Evolutionary conservation across 2,888 invertebrate genomes (phyloP), one percentile per base, ranked within the genome.

Genomic region (Sturmia bella): DNA sequence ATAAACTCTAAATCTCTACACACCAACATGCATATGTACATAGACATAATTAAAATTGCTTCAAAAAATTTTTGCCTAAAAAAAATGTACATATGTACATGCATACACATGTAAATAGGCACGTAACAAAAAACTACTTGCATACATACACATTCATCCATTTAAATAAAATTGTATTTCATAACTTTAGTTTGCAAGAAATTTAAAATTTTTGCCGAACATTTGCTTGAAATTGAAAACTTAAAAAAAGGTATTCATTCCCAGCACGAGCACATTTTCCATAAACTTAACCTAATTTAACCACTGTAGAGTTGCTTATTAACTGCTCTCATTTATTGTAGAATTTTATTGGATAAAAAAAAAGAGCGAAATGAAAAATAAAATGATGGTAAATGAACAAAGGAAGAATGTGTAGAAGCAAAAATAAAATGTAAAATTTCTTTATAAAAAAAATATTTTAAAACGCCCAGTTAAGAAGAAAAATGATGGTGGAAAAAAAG

Each of bases 271-370:
- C 45, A 52, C 37, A 54, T 54, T 73, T 73, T 1, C 39, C 27
- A 50, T 48, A 66, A 66, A 68, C 66, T 59, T 75, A 74, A 75
- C 50, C 48, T 70, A 63, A 77, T 21, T 57, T 41, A 64, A 50
- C 63, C 70, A 77, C 70, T 70, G 63, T 77, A 48, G 6, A 50
- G 45, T 39, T 17, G 45, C 63, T 39, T n/a, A n/a, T n/a, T n/a
- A 27, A 41, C 3, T 52, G 37, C 50, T 66, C 66, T 76, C 66
- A 54, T 7, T 50, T 63, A 5, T 61, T n/a, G 45, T 57, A 2
- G 1, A 6, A 4, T 21, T 50, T 39, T 48, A 21, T 48, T 17
- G 43, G n/a, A n/a, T n/a, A 27, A 24, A 24, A 70, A 19, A 24
- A 37, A 39, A 69, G 54, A 69, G 19, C 15, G 21, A 19, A 17